A percentile compares a stretch with the other conserved stretches of the same genome.
phyloP scores from a whole-genome alignment of 2,797 vertebrate species.

The Poeciliopsis presidionis region DNA sequence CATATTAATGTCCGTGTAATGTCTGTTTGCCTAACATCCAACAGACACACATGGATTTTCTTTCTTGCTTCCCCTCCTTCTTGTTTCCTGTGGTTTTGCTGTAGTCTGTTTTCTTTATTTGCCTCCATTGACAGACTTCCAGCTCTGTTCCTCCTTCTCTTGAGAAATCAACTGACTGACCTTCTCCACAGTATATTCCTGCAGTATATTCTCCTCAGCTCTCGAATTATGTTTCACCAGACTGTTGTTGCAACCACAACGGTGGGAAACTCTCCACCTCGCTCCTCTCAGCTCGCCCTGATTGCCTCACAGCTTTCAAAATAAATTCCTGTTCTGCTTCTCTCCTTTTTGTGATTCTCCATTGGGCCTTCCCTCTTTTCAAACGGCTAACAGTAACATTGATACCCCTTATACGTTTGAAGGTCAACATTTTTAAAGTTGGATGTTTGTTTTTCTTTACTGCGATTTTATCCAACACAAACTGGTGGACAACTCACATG shows the following conservation, averaged over 20 bases:
- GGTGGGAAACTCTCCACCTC: background rate
- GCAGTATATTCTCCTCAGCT: background rate
- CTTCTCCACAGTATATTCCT: background rate
- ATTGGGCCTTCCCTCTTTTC: background rate
- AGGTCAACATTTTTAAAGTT: background rate
- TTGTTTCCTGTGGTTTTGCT: background rate
- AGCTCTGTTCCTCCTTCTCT: conserved; percentile 2
- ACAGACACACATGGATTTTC: background rate
- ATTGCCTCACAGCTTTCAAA: background rate
- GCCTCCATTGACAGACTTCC: background rate
- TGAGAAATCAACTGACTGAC: background rate
- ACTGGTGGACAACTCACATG: background rate
- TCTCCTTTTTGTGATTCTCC: background rate
- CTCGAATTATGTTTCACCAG: background rate
- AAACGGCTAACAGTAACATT: background rate
- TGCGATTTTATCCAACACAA: background rate
- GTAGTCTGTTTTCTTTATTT: background rate
- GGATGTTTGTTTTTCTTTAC: background rate
- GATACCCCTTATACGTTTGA: background rate
- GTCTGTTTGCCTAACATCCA: background rate
- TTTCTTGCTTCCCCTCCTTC: background rate
- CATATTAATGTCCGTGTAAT: too few species aligned
- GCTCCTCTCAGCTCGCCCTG: background rate
- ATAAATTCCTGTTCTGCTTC: background rate
- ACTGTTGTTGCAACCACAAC: background rate